Base-by-base conservation (phyloP, 2,113 vertebrate genomes). In the Xenopus tropicalis region DNA sequence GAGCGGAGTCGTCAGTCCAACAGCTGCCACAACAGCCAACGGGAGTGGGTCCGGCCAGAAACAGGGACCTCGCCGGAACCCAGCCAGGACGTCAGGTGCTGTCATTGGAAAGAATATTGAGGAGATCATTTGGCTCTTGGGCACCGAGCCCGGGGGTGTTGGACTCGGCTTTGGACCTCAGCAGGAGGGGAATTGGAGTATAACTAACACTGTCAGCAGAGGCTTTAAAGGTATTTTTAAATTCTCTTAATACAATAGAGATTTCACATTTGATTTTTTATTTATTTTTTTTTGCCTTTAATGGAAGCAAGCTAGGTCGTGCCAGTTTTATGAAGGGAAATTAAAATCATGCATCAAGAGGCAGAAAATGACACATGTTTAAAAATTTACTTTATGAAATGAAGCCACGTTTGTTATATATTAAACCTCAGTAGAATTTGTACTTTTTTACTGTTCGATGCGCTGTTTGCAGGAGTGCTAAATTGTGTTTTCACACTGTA, bases 11-110 rank as follows among this genome's bases (percentile, higher is more conserved):
- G 29, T 37, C 29, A 37, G 29, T 37, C 10, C 29, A 37, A 37
- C 29, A 37, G 29, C 29, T 37, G 29, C 29, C 29, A 82, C 1
- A 1, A 66, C 63, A 59, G 48, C 43, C 11, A 57, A 58, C 57
- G 10, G 2, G 6, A 37, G 29, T 37, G 10, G 29, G 10, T 37
- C n/a, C 11, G 54, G 72, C 72, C 72, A 74, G 58, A 17, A 68
- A 61, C 74, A 74, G 77, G 72, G 74, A 70, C 69, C 29, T 0
- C 10, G 29, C 25, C 23, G 57, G 58, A 22, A 80, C 81, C 0
- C 0, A 29, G 72, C 61, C 79, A 79, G 81, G 77, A 82, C 80
- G 73, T 84, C 84, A 88, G 87, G 80, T 85, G 84, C 79, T 20
- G 63, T 25, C 67, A 25, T 62, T 83, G 80, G 82, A 82, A 80